phyloP scores from a whole-genome alignment of 2,797 vertebrate genomes.

The Saxicola maurus region DNA sequence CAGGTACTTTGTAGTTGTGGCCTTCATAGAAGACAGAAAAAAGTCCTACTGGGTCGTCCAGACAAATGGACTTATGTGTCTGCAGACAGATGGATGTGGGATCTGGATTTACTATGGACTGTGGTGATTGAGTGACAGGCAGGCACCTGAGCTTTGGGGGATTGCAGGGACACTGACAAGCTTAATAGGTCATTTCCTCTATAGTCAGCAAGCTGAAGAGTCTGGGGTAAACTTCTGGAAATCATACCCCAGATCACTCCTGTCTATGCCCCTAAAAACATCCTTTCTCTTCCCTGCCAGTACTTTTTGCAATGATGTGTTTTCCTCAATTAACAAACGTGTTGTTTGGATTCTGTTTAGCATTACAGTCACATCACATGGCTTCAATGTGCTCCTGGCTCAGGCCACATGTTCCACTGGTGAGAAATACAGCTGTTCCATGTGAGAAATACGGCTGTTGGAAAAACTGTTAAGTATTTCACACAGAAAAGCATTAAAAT shows the following conservation, averaged over 20 bases:
- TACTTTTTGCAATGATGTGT: neutral
- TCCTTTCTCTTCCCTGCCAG: neutral
- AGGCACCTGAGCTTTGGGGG: neutral
- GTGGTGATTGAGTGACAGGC: neutral
- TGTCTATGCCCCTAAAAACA: neutral
- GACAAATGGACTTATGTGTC: neutral
- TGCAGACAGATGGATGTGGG: neutral
- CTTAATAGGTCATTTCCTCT: neutral
- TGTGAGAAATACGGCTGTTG: neutral
- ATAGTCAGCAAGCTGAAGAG: neutral
- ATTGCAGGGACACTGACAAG: neutral
- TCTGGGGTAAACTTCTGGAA: neutral
- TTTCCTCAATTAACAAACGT: neutral
- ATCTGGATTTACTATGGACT: neutral
- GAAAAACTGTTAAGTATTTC: neutral
- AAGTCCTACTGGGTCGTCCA: neutral
- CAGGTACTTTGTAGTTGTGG: fast-evolving
- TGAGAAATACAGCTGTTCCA: neutral
- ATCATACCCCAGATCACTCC: neutral
- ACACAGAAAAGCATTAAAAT: neutral
- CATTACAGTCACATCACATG: neutral
- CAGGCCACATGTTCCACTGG: neutral
- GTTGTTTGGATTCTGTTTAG: neutral
- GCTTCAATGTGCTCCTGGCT: neutral
- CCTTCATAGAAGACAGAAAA: neutral